Evolutionary conservation across 2,888 invertebrate genomes (phyloP).

Genomic region (Lasioglossum vierecki): DNA sequence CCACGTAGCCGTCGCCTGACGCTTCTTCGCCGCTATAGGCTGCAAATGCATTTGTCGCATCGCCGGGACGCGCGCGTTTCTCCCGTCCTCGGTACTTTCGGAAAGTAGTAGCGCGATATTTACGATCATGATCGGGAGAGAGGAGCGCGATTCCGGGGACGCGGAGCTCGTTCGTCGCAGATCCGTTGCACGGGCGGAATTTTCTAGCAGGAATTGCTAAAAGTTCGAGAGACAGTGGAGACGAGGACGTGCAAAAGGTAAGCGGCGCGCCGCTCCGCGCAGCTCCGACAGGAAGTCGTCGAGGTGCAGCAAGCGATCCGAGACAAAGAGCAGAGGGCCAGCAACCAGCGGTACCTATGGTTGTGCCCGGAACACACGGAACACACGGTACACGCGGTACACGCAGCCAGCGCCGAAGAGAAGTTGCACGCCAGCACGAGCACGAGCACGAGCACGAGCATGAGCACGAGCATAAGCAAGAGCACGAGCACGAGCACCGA

Average conservation of each 20-base stretch:
- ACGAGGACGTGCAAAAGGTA: slow-evolving; percentile 20
- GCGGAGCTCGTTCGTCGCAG: not conserved
- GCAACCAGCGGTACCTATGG: slow-evolving; percentile 17
- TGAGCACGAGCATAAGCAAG: not conserved
- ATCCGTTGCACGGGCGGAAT: not conserved
- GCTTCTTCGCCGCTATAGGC: slow-evolving; percentile 23
- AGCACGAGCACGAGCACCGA: not conserved
- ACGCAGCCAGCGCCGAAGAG: slow-evolving; percentile 28
- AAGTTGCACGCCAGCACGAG: slow-evolving; percentile 30
- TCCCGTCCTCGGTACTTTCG: slow-evolving; percentile 3
- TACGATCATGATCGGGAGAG: slow-evolving; percentile 5
- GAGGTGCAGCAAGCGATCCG: slow-evolving; percentile 57
- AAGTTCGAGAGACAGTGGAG: slow-evolving; percentile 20
- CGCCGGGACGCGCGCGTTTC: slow-evolving; percentile 14
- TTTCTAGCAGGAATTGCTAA: slow-evolving; percentile 3
- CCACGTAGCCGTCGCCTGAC: slow-evolving; percentile 35
- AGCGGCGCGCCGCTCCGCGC: not conserved
- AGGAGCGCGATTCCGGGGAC: not conserved
- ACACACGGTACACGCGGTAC: slow-evolving; percentile 16
- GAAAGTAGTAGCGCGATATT: slow-evolving; percentile 10
- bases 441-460: not conserved
- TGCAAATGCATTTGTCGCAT: slow-evolving; percentile 40
- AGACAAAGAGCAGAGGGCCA: slow-evolving; percentile 59
- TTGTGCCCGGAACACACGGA: not conserved
- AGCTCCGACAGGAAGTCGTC: slow-evolving; percentile 58